These are phyloP conservation scores for Tipula helvola DNA, from an alignment of 2,888 invertebrate genomes.

Conservation along the genomic window DNA sequence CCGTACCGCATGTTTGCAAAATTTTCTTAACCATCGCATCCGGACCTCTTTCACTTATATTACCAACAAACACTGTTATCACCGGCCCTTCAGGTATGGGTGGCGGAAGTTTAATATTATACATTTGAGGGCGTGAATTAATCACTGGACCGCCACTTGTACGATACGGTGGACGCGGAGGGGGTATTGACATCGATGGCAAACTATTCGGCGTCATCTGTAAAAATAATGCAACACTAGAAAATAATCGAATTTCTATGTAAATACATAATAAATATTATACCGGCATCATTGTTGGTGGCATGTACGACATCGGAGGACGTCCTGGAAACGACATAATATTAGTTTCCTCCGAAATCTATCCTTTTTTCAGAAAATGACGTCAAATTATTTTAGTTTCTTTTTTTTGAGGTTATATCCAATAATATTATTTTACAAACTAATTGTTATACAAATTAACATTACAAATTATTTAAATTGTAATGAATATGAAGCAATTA, in stretches of 20 bases:
- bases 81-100: conserved; percentile 57
- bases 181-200: conserved; percentile 35
- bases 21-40: conserved; percentile 91
- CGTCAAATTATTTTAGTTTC: background rate
- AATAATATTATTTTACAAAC: background rate
- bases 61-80: conserved; percentile 94
- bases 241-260: background rate
- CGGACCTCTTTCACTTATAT: conserved; percentile 89
- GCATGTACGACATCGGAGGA: conserved; percentile 66
- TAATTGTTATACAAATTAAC: background rate
- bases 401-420: conserved; percentile 6
- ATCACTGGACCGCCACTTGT: conserved; percentile 34
- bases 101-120: conserved; percentile 19
- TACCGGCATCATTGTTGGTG: conserved; percentile 54
- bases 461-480: background rate
- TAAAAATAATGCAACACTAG: conserved; percentile 14
- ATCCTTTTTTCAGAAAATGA: background rate
- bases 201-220: conserved; percentile 41
- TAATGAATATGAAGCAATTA: background rate
- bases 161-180: conserved; percentile 31
- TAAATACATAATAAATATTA: background rate
- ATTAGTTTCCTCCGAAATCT: background rate
- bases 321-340: conserved; percentile 85
- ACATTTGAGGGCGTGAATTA: conserved; percentile 35
- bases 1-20: conserved; percentile 84